phyloP scores from a whole-genome alignment of 2,113 vertebrate genomes.

The Romanogobio albipinnatus region DNA sequence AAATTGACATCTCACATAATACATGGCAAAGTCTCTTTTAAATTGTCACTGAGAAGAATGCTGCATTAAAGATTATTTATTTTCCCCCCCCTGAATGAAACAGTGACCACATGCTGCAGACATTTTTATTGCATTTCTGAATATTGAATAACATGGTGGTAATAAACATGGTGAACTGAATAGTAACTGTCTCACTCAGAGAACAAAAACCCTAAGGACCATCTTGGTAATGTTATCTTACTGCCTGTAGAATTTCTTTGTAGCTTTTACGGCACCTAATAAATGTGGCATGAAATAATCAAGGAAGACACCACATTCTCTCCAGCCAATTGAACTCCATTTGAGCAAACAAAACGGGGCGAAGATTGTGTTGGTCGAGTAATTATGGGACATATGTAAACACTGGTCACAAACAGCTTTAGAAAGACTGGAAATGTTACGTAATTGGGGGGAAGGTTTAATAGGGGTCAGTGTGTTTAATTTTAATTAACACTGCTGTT shows the following conservation, averaged over 20 bases:
- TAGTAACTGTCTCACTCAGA: conserved; percentile 28
- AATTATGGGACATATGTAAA: conserved; percentile 54
- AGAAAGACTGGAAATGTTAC: conserved; percentile 31
- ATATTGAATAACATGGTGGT: conserved; percentile 23
- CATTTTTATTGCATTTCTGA: conserved; percentile 42
- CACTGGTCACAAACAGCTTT: conserved; percentile 46
- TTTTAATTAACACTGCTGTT: conserved; percentile 29
- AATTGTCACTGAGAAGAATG: not conserved
- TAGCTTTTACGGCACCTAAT: conserved; percentile 51
- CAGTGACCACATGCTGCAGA: conserved; percentile 11
- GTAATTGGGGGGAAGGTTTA: conserved; percentile 44
- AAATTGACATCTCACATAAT: not conserved
- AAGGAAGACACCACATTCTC: conserved; percentile 57
- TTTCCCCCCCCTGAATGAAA: not conserved
- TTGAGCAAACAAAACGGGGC: conserved; percentile 50
- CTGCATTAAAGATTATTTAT: conserved; percentile 31
- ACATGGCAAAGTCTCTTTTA: not conserved
- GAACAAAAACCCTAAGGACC: conserved; percentile 24
- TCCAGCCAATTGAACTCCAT: conserved; percentile 59
- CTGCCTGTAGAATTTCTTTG: conserved; percentile 38
- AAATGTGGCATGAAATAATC: conserved; percentile 60
- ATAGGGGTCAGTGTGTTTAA: conserved; percentile 29
- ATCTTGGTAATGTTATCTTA: conserved; percentile 41
- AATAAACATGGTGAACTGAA: conserved; percentile 34
- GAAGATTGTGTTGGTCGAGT: conserved; percentile 47